Conservation (phyloP, 92 coral and sea anemone genomes). For the Zoanthus solanderi region DNA sequence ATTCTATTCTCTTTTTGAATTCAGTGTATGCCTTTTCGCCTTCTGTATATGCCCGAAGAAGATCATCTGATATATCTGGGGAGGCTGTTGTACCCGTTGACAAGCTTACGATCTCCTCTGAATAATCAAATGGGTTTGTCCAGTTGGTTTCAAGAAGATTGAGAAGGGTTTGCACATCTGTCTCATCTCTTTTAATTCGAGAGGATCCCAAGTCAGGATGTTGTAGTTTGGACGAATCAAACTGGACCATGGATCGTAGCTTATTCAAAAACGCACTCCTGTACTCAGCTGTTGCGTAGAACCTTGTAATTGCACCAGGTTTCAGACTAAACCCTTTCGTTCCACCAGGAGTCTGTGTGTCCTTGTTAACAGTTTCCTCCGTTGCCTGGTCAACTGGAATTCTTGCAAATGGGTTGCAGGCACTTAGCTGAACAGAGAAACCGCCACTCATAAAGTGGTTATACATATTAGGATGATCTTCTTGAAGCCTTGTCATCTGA, state of each 20-base stretch:
- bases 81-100: slow-evolving; percentile 66
- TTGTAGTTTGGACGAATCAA: slow-evolving; percentile 32
- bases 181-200: slow-evolving; percentile 54
- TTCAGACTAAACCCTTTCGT: slow-evolving; percentile 72
- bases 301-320: slow-evolving; percentile 70
- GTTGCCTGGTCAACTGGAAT: slow-evolving; percentile 71
- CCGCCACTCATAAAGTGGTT: slow-evolving; percentile 58
- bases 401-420: slow-evolving; percentile 46
- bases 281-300: slow-evolving; percentile 64
- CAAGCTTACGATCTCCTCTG: slow-evolving; percentile 56
- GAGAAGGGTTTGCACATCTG: slow-evolving; percentile 44
- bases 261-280: slow-evolving; percentile 64
- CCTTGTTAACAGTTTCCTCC: slow-evolving; percentile 75
- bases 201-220: slow-evolving; percentile 44
- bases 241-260: slow-evolving; percentile 63
- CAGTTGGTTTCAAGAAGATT: slow-evolving; percentile 41
- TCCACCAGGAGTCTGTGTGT: slow-evolving; percentile 70
- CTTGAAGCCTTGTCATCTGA: slow-evolving; percentile 62
- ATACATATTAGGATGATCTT: slow-evolving; percentile 57
- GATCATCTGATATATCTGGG: slow-evolving; percentile 58
- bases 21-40: slow-evolving; percentile 23
- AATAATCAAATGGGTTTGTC: slow-evolving; percentile 60
- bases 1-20: slow-evolving; percentile 22
- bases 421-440: slow-evolving; percentile 57
- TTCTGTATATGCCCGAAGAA: slow-evolving; percentile 18